These are phyloP conservation scores for Indri indri DNA, from an alignment of 2,113 vertebrate genomes.

Conservation along the genomic window DNA sequence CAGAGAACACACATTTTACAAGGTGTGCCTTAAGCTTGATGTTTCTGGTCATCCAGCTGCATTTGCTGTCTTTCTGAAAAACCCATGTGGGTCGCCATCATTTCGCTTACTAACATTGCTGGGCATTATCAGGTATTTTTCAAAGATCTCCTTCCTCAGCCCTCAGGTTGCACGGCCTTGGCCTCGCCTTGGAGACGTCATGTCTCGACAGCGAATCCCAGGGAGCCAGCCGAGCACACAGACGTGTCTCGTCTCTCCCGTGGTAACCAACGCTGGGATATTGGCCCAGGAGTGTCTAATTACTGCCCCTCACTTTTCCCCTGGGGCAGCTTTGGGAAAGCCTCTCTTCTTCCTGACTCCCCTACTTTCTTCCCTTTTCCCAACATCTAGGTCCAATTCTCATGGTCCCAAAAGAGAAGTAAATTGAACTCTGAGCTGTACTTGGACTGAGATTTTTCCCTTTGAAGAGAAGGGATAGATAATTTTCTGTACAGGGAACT, in stretches of 20 bases:
- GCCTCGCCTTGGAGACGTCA: background rate
- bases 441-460: too few species aligned
- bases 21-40: background rate
- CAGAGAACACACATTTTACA: background rate
- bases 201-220: background rate
- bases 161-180: background rate
- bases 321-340: background rate
- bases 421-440: background rate
- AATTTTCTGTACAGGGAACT: background rate
- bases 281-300: background rate
- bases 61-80: background rate
- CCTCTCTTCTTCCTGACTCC: too few species aligned
- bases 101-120: background rate
- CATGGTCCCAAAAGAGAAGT: background rate
- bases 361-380: background rate
- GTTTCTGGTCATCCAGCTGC: background rate
- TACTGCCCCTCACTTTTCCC: too few species aligned
- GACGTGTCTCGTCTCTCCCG: background rate
- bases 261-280: background rate
- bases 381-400: background rate
- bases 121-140: background rate
- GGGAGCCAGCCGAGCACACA: too few species aligned
- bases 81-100: background rate
- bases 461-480: too few species aligned
- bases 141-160: accelerated